Percentiles rank a stretch among this genome's conserved stretches.
These are phyloP conservation scores for Alentia gelatinosa DNA, from an alignment of 2,888 invertebrate genomes.

Conservation along the genomic window DNA sequence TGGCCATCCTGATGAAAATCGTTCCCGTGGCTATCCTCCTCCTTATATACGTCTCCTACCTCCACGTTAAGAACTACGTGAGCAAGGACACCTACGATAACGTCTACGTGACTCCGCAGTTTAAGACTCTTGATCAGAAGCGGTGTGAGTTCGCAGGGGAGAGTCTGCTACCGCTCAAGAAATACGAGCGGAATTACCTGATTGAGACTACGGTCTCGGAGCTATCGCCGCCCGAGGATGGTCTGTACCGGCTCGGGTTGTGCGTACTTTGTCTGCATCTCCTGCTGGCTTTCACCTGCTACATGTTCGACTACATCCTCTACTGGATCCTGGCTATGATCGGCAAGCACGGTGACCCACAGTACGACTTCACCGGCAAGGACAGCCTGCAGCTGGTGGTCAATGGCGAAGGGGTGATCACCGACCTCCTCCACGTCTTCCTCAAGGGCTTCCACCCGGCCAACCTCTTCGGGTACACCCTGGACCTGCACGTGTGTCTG, in stretches of 20 bases:
- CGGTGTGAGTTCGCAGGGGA: slow-evolving; percentile 62
- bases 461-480: slow-evolving; percentile 61
- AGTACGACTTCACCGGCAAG: slow-evolving; percentile 64
- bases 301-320: slow-evolving; percentile 71
- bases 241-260: slow-evolving; percentile 67
- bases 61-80: slow-evolving; percentile 68
- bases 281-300: slow-evolving; percentile 65
- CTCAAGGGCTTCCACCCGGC: slow-evolving; percentile 64
- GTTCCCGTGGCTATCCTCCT: slow-evolving; percentile 62
- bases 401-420: slow-evolving; percentile 63
- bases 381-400: slow-evolving; percentile 63
- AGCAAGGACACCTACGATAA: slow-evolving; percentile 73
- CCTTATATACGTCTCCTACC: slow-evolving; percentile 63
- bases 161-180: slow-evolving; percentile 70
- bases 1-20: slow-evolving; percentile 60
- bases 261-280: slow-evolving; percentile 68
- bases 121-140: slow-evolving; percentile 67
- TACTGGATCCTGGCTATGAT: slow-evolving; percentile 71
- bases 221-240: slow-evolving; percentile 67
- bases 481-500: slow-evolving; percentile 61
- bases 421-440: slow-evolving; percentile 65
- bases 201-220: slow-evolving; percentile 66
- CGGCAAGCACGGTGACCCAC: slow-evolving; percentile 66
- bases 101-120: slow-evolving; percentile 70
- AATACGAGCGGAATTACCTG: slow-evolving; percentile 69